A percentile compares a stretch with the other conserved stretches of the same genome.
Conservation (phyloP, 2,113 vertebrate genomes). For the Cryptoleucopteryx plumbea region DNA sequence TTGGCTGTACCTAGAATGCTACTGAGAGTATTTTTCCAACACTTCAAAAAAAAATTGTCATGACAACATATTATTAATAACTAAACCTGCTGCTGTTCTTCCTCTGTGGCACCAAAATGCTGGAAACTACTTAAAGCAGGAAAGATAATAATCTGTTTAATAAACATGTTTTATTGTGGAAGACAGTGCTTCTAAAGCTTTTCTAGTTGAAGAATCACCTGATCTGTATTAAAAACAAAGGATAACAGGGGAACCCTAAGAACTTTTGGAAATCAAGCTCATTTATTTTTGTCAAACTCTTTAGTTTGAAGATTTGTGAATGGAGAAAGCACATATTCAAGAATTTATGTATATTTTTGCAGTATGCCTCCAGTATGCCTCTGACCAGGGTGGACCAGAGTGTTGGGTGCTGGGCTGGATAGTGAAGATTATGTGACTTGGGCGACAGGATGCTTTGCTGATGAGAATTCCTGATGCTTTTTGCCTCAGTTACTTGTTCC, state of each 20-base stretch:
- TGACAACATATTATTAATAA: conserved; percentile 68
- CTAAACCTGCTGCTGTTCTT: conserved; percentile 47
- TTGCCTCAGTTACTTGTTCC: not conserved
- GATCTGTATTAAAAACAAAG: not conserved
- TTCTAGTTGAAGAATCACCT: not conserved
- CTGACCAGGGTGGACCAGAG: not conserved
- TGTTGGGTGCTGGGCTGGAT: not conserved
- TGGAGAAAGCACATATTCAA: not conserved
- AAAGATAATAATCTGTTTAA: conserved; percentile 42
- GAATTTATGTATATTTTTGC: not conserved
- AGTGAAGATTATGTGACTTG: not conserved
- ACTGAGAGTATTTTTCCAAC: conserved; percentile 23
- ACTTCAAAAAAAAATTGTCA: conserved; percentile 53
- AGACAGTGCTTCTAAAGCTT: not conserved
- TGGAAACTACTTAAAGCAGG: conserved; percentile 35
- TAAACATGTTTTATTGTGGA: conserved; percentile 20
- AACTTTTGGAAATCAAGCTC: not conserved
- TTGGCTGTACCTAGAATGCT: conserved; percentile 2
- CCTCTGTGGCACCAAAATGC: conserved; percentile 32
- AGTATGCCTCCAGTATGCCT: not conserved
- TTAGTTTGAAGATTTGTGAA: not conserved
- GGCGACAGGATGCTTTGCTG: not conserved
- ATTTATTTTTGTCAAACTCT: not conserved
- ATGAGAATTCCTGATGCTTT: not conserved
- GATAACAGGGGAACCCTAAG: not conserved